Base-by-base conservation (phyloP, 2,113 vertebrate species). In the Micromys minutus region DNA sequence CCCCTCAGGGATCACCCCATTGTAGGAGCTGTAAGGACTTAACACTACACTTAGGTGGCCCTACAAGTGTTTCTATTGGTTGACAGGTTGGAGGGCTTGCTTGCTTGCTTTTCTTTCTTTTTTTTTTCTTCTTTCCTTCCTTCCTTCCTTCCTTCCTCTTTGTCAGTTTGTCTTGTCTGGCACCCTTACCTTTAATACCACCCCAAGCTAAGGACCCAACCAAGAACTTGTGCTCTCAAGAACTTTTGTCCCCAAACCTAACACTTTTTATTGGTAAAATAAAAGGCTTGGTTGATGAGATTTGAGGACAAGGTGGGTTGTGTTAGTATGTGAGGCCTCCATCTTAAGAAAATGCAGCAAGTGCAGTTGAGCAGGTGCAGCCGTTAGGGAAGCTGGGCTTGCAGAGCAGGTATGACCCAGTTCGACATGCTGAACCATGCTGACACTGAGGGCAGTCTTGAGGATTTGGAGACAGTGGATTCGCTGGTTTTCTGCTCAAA, bases 361-460 rank as follows among this genome's bases (percentile, higher is more conserved):
- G 79, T n/a, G 61, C 91, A 95, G 93, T 36, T 87, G 74, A 92
- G n/a, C 80, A 61, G 55, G 76, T 74, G 5, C 39, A 61, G 89
- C 63, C 26, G 61, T 39, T 79, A 59, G 39, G 45, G 24, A 88
- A 61, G 77, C 59, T 10, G 11, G 42, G 85, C 9, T 52, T 13
- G 87, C 55, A 84, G 9, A 55, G 26, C 29, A 39, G 88, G 12
- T 11, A 83, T 4, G 57, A 2, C 26, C 85, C 69, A 59, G 24
- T 1, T 67, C 47, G 5, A 42, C 26, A 75, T 67, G 39, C 26
- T 9, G 65, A 74, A 72, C 21, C 39, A 50, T 13, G 31, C 2
- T 65, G 29, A 42, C 29, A 26, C 17, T 90, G 59, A 52, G 0
- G 67, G n/a, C 21, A 71, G 42, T 85, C 74, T 87, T 91, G 21